phyloP scores from a whole-genome alignment of 1,140 invertebrate genomes.

The Danaus melanippus region DNA sequence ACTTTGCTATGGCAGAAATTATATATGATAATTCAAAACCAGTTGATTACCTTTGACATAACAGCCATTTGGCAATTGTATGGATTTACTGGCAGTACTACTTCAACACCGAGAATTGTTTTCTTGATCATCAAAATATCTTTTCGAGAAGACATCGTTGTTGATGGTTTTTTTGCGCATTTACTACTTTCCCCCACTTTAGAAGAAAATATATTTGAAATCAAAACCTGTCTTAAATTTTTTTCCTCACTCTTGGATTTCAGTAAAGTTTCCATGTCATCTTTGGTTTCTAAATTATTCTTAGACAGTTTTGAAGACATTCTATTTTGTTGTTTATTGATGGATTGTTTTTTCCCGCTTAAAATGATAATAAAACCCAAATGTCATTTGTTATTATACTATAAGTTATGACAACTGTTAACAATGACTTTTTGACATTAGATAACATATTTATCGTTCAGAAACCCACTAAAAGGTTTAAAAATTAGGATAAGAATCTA shows the following conservation, averaged over 20 bases:
- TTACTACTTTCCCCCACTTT: constrained; percentile 1
- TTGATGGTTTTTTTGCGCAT: constrained; percentile 10
- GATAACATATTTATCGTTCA: too few species aligned
- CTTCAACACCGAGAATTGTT: constrained; percentile 43
- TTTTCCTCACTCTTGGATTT: constrained; percentile 13
- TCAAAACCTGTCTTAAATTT: constrained; percentile 20
- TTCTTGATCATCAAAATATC: constrained; percentile 18
- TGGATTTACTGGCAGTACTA: constrained; percentile 46
- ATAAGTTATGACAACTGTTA: too few species aligned
- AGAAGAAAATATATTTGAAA: constrained; percentile 34
- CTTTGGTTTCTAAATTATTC: constrained; percentile 2
- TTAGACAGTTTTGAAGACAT: neutral
- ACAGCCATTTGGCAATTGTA: constrained; percentile 51
- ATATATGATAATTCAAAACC: constrained; percentile 3
- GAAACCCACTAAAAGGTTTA: too few species aligned
- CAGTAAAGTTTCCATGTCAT: constrained; percentile 7
- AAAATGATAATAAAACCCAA: too few species aligned
- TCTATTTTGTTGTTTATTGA: constrained; percentile 4
- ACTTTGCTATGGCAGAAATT: too few species aligned
- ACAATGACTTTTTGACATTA: too few species aligned
- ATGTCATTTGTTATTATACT: too few species aligned
- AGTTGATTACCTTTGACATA: constrained; percentile 46
- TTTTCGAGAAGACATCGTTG: too few species aligned
- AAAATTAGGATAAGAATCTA: too few species aligned
- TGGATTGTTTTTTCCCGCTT: neutral